Base-by-base conservation (phyloP, 37 sponge, comb jelly and placozoan species). In the Petrosia ficiformis region DNA sequence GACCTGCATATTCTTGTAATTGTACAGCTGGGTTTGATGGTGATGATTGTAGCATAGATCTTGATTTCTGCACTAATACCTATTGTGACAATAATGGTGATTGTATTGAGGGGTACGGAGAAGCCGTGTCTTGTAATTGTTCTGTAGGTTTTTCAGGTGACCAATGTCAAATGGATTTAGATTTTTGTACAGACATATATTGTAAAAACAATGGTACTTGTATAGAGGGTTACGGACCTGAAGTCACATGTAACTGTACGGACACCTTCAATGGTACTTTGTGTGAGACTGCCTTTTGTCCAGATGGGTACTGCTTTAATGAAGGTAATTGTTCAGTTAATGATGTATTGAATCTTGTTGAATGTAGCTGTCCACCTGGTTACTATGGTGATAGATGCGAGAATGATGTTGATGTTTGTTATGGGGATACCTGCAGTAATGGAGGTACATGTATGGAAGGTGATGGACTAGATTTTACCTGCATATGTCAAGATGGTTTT, bases 211-310 rank as follows among this genome's bases (percentile, higher is more conserved):
- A 69, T 34, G 79, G 79, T 31, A 69, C 70, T 36, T 79, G 79
- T 65, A 1, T 22, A 29, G 73, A 72, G 2, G 73, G 73, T 14
- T 39, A 42, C 30, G 73, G 73, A 52, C 28, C 73, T 22, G 31
- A 14, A 44, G 44, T 48, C 31, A 72, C 31, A 30, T 72, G 73
- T 42, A 28, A 42, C 34, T 72, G 73, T 72, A 28, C 73, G 26
- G n/a, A 11, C 36, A 84, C 76, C n/a, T 84, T 70, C 68, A 77
- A 38, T 73, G 90, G 90, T 24, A 31, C 31, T 4, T 30, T 16
- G 1, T 89, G 90, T 67, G 77, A 74, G 1, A 26, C 11, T 26
- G 80, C 64, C 32, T 30, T 89, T 16, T 87, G 88, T 73, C 54
- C 54, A 19, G 77, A 82, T 77, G 41, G 58, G 65, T 36, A n/a